Evolutionary conservation across 2,888 invertebrate genomes (phyloP), one percentile per base, ranked within the genome.

Genomic region (Tribolium freemani): DNA sequence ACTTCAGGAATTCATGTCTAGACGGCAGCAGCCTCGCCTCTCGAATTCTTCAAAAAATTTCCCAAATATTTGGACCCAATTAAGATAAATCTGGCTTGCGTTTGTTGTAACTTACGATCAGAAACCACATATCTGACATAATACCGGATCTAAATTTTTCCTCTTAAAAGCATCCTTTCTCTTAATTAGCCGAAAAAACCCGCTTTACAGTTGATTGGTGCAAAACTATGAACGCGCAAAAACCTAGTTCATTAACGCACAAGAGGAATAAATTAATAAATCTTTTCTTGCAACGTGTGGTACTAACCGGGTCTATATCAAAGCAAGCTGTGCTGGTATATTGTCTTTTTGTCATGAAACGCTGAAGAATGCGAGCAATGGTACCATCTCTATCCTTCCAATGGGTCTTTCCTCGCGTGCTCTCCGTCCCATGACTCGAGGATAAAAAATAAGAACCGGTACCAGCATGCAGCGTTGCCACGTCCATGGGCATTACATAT

Each of bases 311-410:
- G 58, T 69, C 58, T 51, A 61, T 61, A 61, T 69, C 69, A 69
- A 70, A 68, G 68, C 68, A 60, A 60, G 69, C 58, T 64, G 63
- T 56, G 60, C 26, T 60, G 51, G 11, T 72, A 74, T 74, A 76
- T 76, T 76, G 74, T 77, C 75, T 77, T 77, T 76, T 77, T 77
- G 76, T 77, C 76, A 72, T 74, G 75, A 75, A 76, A 76, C 72
- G 75, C 67, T 72, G 63, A 76, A 76, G 78, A 78, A 78, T 78
- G 76, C 76, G 78, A 78, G 75, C 76, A 78, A 53, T 64, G 38
- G 6, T 26, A 8, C 48, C 44, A 31, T 72, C 68, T 50, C 26
- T 31, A 26, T 72, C 68, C 11, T 10, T 30, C 45, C 30, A 44
- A 10, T 54, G 30, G 48, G 21, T 11, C 21, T 58, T 68, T 46